These are phyloP conservation scores for Neopipo cinnamomea DNA, from an alignment of 2,113 vertebrate species.

Conservation along the genomic window DNA sequence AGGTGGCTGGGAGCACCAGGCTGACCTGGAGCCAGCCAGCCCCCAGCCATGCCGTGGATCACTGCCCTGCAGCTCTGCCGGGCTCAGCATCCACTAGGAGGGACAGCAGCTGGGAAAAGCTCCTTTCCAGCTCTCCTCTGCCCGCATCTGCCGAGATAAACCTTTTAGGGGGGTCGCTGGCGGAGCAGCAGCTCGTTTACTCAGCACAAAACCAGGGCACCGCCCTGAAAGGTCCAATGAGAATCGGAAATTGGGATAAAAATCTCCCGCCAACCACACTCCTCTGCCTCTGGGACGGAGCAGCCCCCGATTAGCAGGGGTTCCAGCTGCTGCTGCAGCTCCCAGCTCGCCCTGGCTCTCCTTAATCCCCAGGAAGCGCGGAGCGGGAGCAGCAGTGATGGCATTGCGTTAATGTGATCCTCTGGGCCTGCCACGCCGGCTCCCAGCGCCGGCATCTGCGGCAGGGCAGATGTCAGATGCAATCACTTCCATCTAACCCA, in stretches of 20 bases:
- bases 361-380: not conserved
- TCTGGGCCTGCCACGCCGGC: not conserved
- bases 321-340: not conserved
- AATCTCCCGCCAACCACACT: not conserved
- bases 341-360: not conserved
- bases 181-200: not conserved
- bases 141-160: not conserved
- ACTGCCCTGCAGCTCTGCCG: not conserved
- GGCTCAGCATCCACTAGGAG: not conserved
- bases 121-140: rapidly evolving
- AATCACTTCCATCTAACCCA: conserved; percentile 50
- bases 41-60: rapidly evolving
- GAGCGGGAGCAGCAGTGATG: not conserved
- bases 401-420: not conserved
- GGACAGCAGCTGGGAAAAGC: not conserved
- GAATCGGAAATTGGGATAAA: not conserved
- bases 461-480: conserved; percentile 44
- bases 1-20: rapidly evolving
- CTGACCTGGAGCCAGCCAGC: not conserved
- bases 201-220: not conserved
- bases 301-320: not conserved
- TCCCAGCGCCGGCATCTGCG: not conserved
- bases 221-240: not conserved
- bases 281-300: not conserved
- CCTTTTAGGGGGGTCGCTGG: not conserved